Evolutionary conservation across 2,797 vertebrate genomes (phyloP).

Genomic region (Carcharodon carcharias): DNA sequence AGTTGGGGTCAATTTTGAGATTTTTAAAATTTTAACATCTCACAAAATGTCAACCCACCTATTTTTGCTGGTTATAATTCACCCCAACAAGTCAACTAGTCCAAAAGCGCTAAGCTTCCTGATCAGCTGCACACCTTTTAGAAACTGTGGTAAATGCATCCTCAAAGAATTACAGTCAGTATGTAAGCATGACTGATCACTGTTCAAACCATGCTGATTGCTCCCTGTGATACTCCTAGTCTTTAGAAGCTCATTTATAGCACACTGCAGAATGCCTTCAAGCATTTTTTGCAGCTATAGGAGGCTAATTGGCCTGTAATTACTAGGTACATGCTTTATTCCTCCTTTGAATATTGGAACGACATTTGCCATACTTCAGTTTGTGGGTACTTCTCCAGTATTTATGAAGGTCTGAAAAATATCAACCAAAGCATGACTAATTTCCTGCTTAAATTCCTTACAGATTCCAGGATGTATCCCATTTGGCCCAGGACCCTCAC

Average conservation of each 20-base stretch:
- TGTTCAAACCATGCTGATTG: constrained; percentile 7
- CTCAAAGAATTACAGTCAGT: not conserved
- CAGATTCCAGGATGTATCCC: constrained; percentile 19
- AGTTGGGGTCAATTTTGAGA: not conserved
- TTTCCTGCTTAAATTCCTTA: constrained; percentile 35
- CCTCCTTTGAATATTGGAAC: constrained; percentile 20
- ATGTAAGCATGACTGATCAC: constrained; percentile 22
- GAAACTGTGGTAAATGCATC: not conserved
- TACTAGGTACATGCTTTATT: not conserved
- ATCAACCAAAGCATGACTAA: constrained; percentile 28
- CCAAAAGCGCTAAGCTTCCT: not conserved
- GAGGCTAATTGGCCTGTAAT: constrained; percentile 28
- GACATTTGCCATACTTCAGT: not conserved
- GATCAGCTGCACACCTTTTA: not conserved
- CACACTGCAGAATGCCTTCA: constrained; percentile 22
- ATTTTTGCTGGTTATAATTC: not conserved
- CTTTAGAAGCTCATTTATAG: constrained; percentile 19
- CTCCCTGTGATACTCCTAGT: not conserved
- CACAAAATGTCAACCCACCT: not conserved
- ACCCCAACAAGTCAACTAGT: not conserved
- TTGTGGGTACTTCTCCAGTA: not conserved
- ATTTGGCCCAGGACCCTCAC: not conserved
- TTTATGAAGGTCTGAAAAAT: constrained; percentile 34
- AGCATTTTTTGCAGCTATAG: not conserved
- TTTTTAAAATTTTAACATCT: not conserved